Conservation (phyloP, 2,113 vertebrate species). For the Sturnus vulgaris region DNA sequence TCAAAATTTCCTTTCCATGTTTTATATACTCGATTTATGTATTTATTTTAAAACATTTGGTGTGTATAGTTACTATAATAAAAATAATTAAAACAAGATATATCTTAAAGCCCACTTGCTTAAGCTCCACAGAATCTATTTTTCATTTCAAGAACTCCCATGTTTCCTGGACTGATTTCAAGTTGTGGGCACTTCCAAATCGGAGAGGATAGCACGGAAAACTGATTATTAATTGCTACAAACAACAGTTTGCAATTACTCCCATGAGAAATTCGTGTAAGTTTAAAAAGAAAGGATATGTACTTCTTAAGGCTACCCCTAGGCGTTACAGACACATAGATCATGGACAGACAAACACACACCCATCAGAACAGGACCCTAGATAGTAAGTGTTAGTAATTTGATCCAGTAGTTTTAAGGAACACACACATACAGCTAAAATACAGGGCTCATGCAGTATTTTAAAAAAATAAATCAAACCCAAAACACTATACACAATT, state of each 20-base stretch:
- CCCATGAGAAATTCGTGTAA: neutral
- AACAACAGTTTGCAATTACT: constrained; percentile 15
- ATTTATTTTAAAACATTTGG: constrained; percentile 48
- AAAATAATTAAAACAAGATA: constrained; percentile 53
- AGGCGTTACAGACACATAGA: neutral
- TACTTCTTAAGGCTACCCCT: neutral
- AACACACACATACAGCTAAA: constrained; percentile 40
- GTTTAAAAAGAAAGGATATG: constrained; percentile 4
- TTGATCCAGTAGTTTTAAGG: neutral
- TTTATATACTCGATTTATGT: constrained; percentile 19
- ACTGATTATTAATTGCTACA: constrained; percentile 11
- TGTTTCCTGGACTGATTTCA: constrained; percentile 32
- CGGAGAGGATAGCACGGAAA: neutral
- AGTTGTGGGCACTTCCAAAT: constrained; percentile 22
- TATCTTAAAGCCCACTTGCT: constrained; percentile 20
- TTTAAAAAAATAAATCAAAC: neutral
- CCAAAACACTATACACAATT: neutral
- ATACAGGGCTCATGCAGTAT: neutral
- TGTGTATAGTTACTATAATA: constrained; percentile 17
- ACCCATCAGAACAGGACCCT: neutral
- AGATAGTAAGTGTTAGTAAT: constrained; percentile 26
- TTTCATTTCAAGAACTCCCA: constrained; percentile 45
- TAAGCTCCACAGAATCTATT: neutral
- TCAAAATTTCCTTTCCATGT: neutral
- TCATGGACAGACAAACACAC: neutral